Evolutionary conservation across 2,888 invertebrate genomes (phyloP), one percentile per base, ranked within the genome.

Genomic region (Eueremaeus valkanovi): DNA sequence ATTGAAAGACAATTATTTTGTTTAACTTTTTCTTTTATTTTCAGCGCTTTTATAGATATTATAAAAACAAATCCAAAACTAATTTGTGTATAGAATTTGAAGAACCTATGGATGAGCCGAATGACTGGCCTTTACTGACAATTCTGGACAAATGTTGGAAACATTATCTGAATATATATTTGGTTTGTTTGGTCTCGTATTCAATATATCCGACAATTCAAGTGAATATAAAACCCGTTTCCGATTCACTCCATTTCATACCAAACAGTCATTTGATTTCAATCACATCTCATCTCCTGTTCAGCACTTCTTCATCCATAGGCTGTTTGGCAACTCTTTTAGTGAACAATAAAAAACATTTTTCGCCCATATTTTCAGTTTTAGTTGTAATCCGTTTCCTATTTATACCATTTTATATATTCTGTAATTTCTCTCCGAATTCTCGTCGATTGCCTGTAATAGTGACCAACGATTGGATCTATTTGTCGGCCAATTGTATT

Each of bases 141-240:
- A 27, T 55, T 27, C 13, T 55, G 27, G 13, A n/a, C 8, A 55
- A 55, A 18, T 24, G 11, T 6, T 88, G 88, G 81, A 88, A 90
- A 0, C 95, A 96, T 82, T 87, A 95, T 36, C 90, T 93, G 83
- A 95, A 96, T 83, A 90, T 97, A 31, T 98, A 93, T 85, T 87
- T 95, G 78, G 87, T 91, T 1, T 98, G 97, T 86, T 95, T 96
- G 82, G 91, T 97, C 0, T 91, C 96, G 0, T 87, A 99, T 0
- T 83, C 93, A 0, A 85, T 96, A 27, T 98, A 94, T 83, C 98
- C 98, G 0, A 88, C 91, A 0, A 88, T 98, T 33, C 90, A 93
- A 81, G 83, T 86, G 85, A 90, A 88, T 80, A 87, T 93, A 61
- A 1, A 61, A 55, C 55, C 55, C 21, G 55, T 55, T 55, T 63